phyloP scores from a whole-genome alignment of 2,888 invertebrate genomes.

The Caenorhabditis drosophilae region DNA sequence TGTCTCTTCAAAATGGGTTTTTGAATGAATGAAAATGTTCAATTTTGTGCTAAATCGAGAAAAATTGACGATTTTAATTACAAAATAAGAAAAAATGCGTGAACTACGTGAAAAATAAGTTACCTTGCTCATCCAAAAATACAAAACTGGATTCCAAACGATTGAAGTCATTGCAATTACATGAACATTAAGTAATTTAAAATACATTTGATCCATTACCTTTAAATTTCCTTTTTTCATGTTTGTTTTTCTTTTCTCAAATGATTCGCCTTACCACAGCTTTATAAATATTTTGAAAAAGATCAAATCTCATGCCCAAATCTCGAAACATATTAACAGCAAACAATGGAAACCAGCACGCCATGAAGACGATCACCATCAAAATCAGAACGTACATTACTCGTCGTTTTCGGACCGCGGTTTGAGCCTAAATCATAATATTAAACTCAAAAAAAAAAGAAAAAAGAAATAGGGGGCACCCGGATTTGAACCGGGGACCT shows the following conservation, averaged over 20 bases:
- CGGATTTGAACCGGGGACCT: constrained; percentile 67
- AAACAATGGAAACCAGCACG: constrained; percentile 66
- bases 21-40: no score
- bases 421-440: constrained; percentile 31
- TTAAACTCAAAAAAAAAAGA: constrained; percentile 1
- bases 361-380: constrained; percentile 65
- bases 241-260: not conserved
- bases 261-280: not conserved
- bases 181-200: constrained; percentile 65
- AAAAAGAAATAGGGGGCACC: constrained; percentile 55
- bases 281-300: constrained; percentile 27
- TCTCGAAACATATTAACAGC: constrained; percentile 65
- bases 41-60: no score
- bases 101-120: constrained; percentile 15
- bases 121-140: constrained; percentile 69
- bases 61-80: no score
- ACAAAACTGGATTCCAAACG: constrained; percentile 67
- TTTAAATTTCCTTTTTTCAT: constrained; percentile 1
- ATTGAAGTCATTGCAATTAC: constrained; percentile 67
- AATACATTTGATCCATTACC: constrained; percentile 59
- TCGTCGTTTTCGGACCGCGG: constrained; percentile 56
- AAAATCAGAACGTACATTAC: constrained; percentile 67
- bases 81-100: no score
- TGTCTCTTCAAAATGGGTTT: constrained; percentile 69
- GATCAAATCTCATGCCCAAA: constrained; percentile 40